Base-by-base conservation (phyloP, 2,888 invertebrate species). In the Cynaeus angustus region DNA sequence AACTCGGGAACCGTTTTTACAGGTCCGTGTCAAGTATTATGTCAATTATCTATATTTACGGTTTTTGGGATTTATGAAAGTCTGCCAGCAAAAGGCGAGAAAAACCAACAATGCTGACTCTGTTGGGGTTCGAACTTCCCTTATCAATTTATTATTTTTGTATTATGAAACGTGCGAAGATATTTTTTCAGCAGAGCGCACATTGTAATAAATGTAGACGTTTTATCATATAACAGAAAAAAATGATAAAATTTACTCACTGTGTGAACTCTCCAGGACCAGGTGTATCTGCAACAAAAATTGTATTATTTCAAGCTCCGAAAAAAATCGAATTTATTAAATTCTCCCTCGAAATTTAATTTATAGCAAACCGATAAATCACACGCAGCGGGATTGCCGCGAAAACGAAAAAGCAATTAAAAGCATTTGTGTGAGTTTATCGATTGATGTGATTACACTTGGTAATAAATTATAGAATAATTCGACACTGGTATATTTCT, bases 1-100 rank as follows among this genome's bases (percentile, higher is more conserved):
- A 56, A 12, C 56, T 16, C 38, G 56, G 59, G 59, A 59, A 30
- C 33, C 59, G 45, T 59, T 59, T 59, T 59, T 59, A 13, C 56
- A 45, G 16, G 3, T 28, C n/a, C 33, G 30, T 59, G 45, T 46
- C 59, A 59, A 59, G 33, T 59, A 59, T 59, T 59, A 46, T 43
- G 45, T 59, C 59, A 59, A 59, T 59, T 59, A 59, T 45, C 59
- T 45, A 45, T 59, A 59, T 59, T 59, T 59, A 59, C 59, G 59
- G 13, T 43, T 41, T 43, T 21, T n/a, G 26, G 43, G 56, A 56
- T 56, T 56, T 56, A 56, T 41, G 56, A 56, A 56, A 43, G 56
- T 55, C 16, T 38, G 38, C 37, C 10, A 16, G 33, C 55, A 55
- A 38, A 30, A 52, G 37, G n/a, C 37, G 56, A 41, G 41, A n/a